Evolutionary conservation across 2,113 vertebrate genomes (phyloP), one percentile per base, ranked within the genome.

Genomic region (Aleadryas rufinucha): DNA sequence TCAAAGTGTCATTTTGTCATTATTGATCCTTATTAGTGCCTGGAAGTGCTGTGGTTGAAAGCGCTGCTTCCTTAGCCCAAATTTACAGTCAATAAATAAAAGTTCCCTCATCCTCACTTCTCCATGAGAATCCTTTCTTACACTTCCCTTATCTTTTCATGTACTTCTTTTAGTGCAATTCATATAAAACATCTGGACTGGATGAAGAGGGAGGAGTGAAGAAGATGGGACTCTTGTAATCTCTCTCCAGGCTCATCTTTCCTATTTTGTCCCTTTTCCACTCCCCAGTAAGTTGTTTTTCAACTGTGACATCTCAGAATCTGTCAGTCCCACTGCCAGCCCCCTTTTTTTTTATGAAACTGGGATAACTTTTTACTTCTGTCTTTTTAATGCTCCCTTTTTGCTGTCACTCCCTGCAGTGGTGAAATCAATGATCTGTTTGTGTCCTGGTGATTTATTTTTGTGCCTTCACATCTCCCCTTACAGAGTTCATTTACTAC

Each of bases 1-100:
- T 92, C 83, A 92, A 84, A 95, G 72, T 92, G 83, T 66, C 68
- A 54, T 96, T 96, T 92, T 86, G 68, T 81, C 72, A 15, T 90
- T 95, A 96, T 95, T 47, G 83, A 93, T 95, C 76, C 76, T 87
- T 90, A 70, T 63, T 90, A 83, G 50, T 22, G 41, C 56, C 79
- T 59, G 56, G n/a, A 94, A 87, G 53, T 63, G 90, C 52, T 76
- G 50, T 18, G 54, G 72, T 74, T 79, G 41, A 75, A 84, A 71
- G 39, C 27, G 27, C 75, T 88, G 65, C 78, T 90, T 87, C 42
- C 47, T 90, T 42, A 35, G 42, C 50, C 50, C 30, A 61, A 50
- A 53, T 80, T 78, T 77, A 17, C 24, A 19, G 64, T 45, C 47
- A 16, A 21, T 52, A 56, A 31, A 35, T 26, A 33, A 24, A 85